Conservation (phyloP, 2,113 vertebrate genomes). For the Pavo muticus region DNA sequence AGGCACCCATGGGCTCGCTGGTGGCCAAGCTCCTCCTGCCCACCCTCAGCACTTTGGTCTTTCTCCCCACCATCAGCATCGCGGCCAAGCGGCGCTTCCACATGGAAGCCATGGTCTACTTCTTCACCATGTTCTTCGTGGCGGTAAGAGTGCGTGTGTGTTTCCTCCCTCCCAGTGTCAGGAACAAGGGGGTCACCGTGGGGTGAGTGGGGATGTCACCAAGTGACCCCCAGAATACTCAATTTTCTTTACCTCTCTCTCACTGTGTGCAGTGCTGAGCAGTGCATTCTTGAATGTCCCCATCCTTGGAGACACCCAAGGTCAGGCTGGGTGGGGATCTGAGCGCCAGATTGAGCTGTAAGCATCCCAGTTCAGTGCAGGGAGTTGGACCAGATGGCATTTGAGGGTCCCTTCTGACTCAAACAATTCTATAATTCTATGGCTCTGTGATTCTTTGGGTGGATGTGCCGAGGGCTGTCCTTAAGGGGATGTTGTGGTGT, state of each 20-base stretch:
- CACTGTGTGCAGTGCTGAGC: fast-evolving
- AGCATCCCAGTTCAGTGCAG: no score
- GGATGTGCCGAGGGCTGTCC: not conserved
- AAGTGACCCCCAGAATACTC: not conserved
- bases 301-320: no score
- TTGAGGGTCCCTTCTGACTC: no score
- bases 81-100: constrained; percentile 94
- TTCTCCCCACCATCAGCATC: constrained; percentile 90
- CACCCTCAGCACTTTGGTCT: constrained; percentile 91
- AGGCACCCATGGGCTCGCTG: constrained; percentile 86
- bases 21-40: constrained; percentile 94
- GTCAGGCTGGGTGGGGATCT: no score
- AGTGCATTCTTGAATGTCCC: not conserved
- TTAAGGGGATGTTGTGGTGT: not conserved
- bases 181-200: not conserved
- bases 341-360: no score
- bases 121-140: constrained; percentile 97
- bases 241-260: not conserved
- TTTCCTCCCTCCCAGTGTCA: not conserved
- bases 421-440: no score
- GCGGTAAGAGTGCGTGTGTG: constrained; percentile 81
- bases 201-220: not conserved
- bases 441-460: no score
- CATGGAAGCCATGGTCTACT: constrained; percentile 99
- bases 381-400: no score